Base-by-base conservation (phyloP, 1,140 invertebrate species). In the Drosophila mauritiana region DNA sequence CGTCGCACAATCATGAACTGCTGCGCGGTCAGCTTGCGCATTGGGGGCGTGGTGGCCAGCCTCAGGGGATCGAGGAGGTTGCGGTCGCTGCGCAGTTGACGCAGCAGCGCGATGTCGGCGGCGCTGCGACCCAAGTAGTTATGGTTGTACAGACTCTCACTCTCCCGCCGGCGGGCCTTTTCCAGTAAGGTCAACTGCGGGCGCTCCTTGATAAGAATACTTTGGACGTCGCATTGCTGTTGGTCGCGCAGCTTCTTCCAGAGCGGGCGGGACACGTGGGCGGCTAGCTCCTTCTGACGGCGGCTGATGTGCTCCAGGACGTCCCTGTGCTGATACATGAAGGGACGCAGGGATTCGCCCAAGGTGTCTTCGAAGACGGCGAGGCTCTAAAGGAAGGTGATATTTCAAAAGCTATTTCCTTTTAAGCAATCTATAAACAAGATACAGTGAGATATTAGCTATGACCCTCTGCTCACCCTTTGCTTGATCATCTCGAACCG, bases 141-240 rank as follows among this genome's bases (percentile, higher is more conserved):
- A 53, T 90, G 36, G 56, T 76, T 76, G 49, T 84, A 92, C 0
- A 75, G 34, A 0, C 40, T 56, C 25, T 69, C 51, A 22, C 42
- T 59, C 48, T 17, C 52, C 13, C 43, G 65, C 15, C 45, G 77
- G 3, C 57, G 77, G 1, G 46, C 80, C 7, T 27, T 61, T 10
- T 91, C 85, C 64, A 85, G 31, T 0, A 57, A 55, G 0, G 75
- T 67, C 0, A 75, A 2, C 0, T 13, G n/a, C 0, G 22, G 22
- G 2, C 42, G 40, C 48, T 69, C 49, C 45, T 65, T 72, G 0
- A 74, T 53, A 0, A 55, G n/a, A 1, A 88, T 17, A 40, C 91
- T 92, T 34, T 84, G 57, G 0, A 92, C 82, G 51, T 92, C 91
- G 43, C 91, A 92, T 10, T 74, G 15, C 0, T 36, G 39, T 8